Evolutionary conservation across 2,797 vertebrate species (phyloP).

Genomic region (Pitangus sulphuratus): DNA sequence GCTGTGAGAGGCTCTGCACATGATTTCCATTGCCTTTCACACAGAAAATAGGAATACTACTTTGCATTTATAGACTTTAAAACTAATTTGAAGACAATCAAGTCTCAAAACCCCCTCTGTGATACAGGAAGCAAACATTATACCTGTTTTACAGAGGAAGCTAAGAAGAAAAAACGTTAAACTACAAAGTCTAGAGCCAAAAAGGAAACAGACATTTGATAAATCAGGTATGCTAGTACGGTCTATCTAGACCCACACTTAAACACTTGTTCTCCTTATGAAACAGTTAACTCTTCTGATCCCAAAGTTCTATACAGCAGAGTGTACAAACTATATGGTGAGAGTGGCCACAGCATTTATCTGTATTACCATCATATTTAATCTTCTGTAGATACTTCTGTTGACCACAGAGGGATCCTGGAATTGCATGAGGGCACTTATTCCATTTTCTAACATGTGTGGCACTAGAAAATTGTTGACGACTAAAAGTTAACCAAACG

Average conservation of each 20-base stretch:
- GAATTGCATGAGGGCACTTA: constrained; percentile 17
- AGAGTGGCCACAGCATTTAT: neutral
- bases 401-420: neutral
- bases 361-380: neutral
- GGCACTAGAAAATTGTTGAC: constrained; percentile 70
- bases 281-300: neutral
- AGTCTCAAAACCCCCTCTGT: constrained; percentile 20
- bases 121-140: constrained; percentile 37
- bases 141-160: constrained; percentile 7
- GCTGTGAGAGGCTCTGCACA: constrained; percentile 28
- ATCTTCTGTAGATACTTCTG: neutral
- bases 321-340: fast-evolving
- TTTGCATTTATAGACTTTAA: constrained; percentile 58
- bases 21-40: constrained; percentile 37
- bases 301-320: neutral
- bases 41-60: constrained; percentile 29
- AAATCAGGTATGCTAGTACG: neutral
- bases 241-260: neutral
- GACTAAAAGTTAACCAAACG: constrained; percentile 70
- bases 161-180: neutral
- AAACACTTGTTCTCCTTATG: neutral
- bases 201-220: neutral
- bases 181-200: neutral
- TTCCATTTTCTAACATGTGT: constrained; percentile 44
- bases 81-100: constrained; percentile 58